Conservation (phyloP, 2,797 vertebrate species). For the Netta rufina region DNA sequence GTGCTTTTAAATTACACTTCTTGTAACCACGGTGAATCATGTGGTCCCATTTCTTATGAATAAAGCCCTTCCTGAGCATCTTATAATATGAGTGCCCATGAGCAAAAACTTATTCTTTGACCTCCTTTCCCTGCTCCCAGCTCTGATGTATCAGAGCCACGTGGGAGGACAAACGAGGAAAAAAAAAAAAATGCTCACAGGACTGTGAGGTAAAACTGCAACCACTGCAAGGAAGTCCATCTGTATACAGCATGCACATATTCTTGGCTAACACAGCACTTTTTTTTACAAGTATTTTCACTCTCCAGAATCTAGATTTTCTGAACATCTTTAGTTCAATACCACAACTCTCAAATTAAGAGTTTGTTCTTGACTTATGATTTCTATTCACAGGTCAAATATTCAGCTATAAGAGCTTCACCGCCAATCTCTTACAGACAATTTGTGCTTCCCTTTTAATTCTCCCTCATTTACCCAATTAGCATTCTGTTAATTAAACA, state of each 20-base stretch:
- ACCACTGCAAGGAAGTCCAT: neutral
- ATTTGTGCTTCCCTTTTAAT: constrained; percentile 23
- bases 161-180: neutral
- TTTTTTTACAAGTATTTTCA: neutral
- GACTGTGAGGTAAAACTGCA: neutral
- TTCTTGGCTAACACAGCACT: neutral
- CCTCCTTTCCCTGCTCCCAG: neutral
- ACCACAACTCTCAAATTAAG: neutral
- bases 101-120: neutral
- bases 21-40: constrained; percentile 30
- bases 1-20: neutral
- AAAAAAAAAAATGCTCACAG: neutral
- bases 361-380: neutral
- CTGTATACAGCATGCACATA: neutral
- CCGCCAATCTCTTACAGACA: neutral
- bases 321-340: neutral
- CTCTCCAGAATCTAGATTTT: neutral
- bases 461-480: constrained; percentile 45
- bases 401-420: neutral
- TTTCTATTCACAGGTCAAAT: neutral
- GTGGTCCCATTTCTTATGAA: neutral
- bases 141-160: neutral
- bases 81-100: neutral
- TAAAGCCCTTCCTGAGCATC: constrained; percentile 13
- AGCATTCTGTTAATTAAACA: constrained; percentile 54